Percentiles rank a stretch among this genome's conserved stretches.
phyloP scores from a whole-genome alignment of 2,113 vertebrate species.

The Catharus bicknelli region DNA sequence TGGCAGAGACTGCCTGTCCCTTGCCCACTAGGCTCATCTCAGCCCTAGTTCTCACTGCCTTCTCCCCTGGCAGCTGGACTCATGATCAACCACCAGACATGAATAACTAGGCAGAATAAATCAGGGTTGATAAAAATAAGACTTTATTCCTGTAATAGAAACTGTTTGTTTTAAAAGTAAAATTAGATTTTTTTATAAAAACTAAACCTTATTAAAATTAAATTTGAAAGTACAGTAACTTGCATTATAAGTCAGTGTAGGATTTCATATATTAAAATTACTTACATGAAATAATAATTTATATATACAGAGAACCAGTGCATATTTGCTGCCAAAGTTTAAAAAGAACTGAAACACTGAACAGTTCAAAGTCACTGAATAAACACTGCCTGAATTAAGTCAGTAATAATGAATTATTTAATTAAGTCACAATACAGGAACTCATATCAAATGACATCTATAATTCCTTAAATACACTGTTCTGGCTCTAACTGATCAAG shows the following conservation, averaged over 20 bases:
- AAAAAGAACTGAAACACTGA: constrained; percentile 25
- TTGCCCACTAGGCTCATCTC: neutral
- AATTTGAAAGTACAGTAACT: neutral
- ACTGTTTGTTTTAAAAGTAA: constrained; percentile 6
- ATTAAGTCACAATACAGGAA: constrained; percentile 30
- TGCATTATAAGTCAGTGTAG: neutral
- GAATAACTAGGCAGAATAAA: neutral
- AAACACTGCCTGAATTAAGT: constrained; percentile 31
- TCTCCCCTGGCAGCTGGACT: neutral
- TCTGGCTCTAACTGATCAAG: neutral
- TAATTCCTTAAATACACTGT: neutral
- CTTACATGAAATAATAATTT: constrained; percentile 10
- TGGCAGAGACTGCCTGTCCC: neutral
- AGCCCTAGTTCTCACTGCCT: neutral
- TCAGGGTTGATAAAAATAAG: neutral
- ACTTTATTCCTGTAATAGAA: neutral
- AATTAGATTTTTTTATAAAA: neutral
- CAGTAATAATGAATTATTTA: constrained; percentile 24
- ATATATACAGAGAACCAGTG: neutral
- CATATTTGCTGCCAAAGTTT: constrained; percentile 22
- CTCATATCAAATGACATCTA: neutral
- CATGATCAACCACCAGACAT: neutral
- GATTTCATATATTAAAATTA: neutral
- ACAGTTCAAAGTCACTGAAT: neutral
- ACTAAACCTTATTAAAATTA: neutral